Conservation (phyloP, 2,888 invertebrate genomes). For the Limenitis camilla region DNA sequence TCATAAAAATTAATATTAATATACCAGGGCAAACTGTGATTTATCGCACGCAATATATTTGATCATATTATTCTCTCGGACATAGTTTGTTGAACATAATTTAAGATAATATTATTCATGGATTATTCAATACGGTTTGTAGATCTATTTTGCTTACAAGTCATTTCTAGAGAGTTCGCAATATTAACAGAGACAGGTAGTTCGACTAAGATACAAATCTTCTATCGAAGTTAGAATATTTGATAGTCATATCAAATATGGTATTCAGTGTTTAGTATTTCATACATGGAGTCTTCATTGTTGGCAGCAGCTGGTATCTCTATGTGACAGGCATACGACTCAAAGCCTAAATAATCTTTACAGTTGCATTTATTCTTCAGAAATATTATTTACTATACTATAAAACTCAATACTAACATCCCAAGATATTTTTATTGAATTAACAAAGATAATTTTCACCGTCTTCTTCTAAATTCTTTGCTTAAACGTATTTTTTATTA, state of each 20-base stretch:
- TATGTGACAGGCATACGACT: conserved; percentile 3
- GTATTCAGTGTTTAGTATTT: not conserved
- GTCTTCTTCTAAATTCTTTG: too few relatives aligned
- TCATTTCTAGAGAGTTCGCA: not conserved
- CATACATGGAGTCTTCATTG: conserved; percentile 6
- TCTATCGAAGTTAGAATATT: too few relatives aligned
- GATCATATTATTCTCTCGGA: conserved; percentile 14
- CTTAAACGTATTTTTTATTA: too few relatives aligned
- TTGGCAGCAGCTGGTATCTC: conserved; percentile 3
- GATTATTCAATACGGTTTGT: conserved; percentile 3
- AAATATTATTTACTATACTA: not conserved
- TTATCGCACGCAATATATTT: conserved; percentile 15
- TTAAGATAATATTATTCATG: conserved; percentile 13
- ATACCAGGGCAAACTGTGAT: conserved; percentile 14
- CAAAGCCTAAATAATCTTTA: conserved; percentile 1
- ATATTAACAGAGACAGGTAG: too few relatives aligned
- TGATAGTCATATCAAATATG: not conserved
- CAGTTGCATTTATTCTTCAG: not conserved
- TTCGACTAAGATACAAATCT: not conserved
- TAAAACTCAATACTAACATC: not conserved
- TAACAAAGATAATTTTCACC: too few relatives aligned
- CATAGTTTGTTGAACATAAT: conserved; percentile 9
- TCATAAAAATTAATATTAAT: conserved; percentile 22
- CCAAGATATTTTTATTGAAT: too few relatives aligned
- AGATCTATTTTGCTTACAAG: not conserved